Conservation (phyloP, 2,888 invertebrate species). For the Therioaphis trifolii region DNA sequence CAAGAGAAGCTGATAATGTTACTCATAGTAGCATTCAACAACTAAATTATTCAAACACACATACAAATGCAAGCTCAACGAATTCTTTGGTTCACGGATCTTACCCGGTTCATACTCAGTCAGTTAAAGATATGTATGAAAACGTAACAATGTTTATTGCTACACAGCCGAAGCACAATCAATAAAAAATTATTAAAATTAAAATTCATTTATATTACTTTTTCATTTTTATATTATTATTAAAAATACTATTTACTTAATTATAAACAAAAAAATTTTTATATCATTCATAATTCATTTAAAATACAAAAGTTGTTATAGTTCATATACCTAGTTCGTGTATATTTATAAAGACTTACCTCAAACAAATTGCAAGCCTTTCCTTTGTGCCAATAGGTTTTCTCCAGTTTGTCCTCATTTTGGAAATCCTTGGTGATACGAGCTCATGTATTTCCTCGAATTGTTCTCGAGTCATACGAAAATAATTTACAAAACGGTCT, state of each 20-base stretch:
- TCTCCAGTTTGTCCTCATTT: constrained; percentile 21
- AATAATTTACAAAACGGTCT: constrained; percentile 32
- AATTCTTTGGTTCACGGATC: neutral
- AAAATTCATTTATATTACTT: neutral
- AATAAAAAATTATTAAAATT: constrained; percentile 29
- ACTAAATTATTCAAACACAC: neutral
- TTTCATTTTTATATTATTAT: constrained; percentile 28
- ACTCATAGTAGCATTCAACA: constrained; percentile 7
- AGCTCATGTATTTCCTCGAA: constrained; percentile 31
- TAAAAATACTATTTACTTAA: constrained; percentile 7
- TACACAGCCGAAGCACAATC: constrained; percentile 22
- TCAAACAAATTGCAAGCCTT: constrained; percentile 37
- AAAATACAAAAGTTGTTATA: constrained; percentile 2
- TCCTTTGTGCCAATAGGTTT: constrained; percentile 25
- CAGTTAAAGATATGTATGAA: constrained; percentile 1
- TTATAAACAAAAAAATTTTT: constrained; percentile 7
- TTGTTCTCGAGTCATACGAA: constrained; percentile 30
- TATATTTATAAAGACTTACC: constrained; percentile 14
- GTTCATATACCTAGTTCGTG: no score
- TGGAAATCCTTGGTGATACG: constrained; percentile 18
- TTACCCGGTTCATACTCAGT: constrained; percentile 14
- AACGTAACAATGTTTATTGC: constrained; percentile 5
- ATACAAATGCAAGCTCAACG: neutral
- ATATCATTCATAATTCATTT: constrained; percentile 5
- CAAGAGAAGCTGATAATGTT: no score